Percentiles rank a stretch among this genome's conserved stretches.
These are phyloP conservation scores for Metopia argyrocephala DNA, from an alignment of 2,888 invertebrate genomes.

Conservation along the genomic window DNA sequence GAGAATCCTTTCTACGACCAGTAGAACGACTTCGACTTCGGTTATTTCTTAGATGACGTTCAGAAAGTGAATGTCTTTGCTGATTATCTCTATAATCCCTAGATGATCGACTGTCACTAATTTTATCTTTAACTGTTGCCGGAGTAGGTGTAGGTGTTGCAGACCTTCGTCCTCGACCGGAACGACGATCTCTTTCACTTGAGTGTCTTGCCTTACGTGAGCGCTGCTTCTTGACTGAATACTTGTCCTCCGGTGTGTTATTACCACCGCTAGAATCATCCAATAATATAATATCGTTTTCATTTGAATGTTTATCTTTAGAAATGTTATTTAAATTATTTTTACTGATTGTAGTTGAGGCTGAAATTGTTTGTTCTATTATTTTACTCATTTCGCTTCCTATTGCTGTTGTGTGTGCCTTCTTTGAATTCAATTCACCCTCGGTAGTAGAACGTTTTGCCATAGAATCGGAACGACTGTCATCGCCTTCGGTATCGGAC, in stretches of 20 bases:
- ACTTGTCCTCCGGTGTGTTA: conserved; percentile 77
- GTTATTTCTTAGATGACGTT: conserved; percentile 29
- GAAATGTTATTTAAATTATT: conserved; percentile 77
- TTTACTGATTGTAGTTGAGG: conserved; percentile 75
- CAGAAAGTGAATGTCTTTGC: conserved; percentile 55
- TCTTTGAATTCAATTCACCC: conserved; percentile 2
- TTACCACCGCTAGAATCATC: conserved; percentile 84
- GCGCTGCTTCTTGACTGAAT: conserved; percentile 67
- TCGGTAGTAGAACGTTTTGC: conserved; percentile 36
- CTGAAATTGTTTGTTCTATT: conserved; percentile 24
- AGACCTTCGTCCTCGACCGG: conserved; percentile 31
- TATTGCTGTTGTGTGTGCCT: not conserved
- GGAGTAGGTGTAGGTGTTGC: conserved; percentile 38
- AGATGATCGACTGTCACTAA: conserved; percentile 29
- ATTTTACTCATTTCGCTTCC: conserved; percentile 50
- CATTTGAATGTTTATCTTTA: conserved; percentile 76
- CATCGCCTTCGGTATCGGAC: conserved; percentile 84
- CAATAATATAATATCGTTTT: conserved; percentile 82
- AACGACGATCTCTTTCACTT: conserved; percentile 55
- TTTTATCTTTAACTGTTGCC: conserved; percentile 40
- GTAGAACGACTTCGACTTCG: conserved; percentile 68
- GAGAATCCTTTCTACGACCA: conserved; percentile 44
- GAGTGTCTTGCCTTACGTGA: conserved; percentile 46
- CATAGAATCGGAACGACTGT: conserved; percentile 71
- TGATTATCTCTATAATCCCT: conserved; percentile 30